Percentiles rank a stretch among this genome's conserved stretches.
phyloP scores from a whole-genome alignment of 2,888 invertebrate species.

The Drosophila anomelani region DNA sequence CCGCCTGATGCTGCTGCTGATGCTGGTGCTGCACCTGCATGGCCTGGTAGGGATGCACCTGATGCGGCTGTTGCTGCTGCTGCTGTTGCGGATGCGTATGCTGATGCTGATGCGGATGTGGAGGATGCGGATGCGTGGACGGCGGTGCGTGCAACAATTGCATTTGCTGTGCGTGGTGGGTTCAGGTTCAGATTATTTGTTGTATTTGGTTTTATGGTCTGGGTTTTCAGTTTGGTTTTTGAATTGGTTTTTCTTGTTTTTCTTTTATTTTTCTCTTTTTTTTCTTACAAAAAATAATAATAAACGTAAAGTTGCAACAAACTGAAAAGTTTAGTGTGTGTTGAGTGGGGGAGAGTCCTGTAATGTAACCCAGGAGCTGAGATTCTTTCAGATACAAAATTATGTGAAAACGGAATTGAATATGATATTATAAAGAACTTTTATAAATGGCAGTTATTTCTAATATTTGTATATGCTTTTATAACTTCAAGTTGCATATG shows the following conservation, averaged over 20 bases:
- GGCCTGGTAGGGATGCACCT: conserved; percentile 72
- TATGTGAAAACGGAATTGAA: not conserved
- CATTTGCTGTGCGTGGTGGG: conserved; percentile 84
- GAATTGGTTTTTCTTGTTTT: conserved; percentile 50
- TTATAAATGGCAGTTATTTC: not conserved
- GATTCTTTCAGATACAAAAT: not conserved
- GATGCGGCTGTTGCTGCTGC: conserved; percentile 64
- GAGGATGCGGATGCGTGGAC: conserved; percentile 78
- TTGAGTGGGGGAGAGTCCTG: conserved; percentile 5
- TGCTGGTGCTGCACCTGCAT: conserved; percentile 68
- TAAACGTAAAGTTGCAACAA: conserved; percentile 18
- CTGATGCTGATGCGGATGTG: conserved; percentile 74
- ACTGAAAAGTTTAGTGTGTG: conserved; percentile 25
- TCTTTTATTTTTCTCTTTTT: not conserved
- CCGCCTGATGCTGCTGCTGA: conserved; percentile 72
- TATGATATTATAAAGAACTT: not conserved
- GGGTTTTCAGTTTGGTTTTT: conserved; percentile 51
- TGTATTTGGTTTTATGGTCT: conserved; percentile 41
- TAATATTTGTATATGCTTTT: too few relatives aligned
- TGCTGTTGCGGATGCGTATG: conserved; percentile 77
- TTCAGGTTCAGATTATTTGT: conserved; percentile 79
- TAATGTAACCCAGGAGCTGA: not conserved
- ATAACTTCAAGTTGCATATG: not conserved
- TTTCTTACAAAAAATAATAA: conserved; percentile 1
- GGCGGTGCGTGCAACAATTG: conserved; percentile 84